Evolutionary conservation across 2,113 vertebrate genomes (phyloP).

Genomic region (Seriola dumerili): DNA sequence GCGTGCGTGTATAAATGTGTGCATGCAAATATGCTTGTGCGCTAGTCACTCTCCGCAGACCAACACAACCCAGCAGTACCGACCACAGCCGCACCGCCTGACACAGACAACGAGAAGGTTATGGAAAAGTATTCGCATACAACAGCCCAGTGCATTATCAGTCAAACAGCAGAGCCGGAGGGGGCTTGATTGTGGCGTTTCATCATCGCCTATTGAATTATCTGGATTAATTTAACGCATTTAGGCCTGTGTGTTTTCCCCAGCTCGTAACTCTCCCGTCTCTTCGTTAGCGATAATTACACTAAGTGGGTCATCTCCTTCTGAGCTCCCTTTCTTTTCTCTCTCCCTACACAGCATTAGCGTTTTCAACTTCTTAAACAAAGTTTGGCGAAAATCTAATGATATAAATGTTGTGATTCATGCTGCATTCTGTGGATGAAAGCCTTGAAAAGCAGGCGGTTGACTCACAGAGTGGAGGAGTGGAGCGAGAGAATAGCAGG

Average conservation of each 20-base stretch:
- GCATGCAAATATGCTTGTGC: slow-evolving; percentile 49
- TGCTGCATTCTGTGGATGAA: slow-evolving; percentile 59
- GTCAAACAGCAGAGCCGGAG: slow-evolving; percentile 77
- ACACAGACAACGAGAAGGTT: slow-evolving; percentile 65
- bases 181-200: slow-evolving; percentile 81
- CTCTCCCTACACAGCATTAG: slow-evolving; percentile 56
- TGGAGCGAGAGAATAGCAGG: slow-evolving; percentile 56
- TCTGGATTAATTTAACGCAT: slow-evolving; percentile 85
- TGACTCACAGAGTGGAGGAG: slow-evolving; percentile 80
- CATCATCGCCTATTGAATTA: slow-evolving; percentile 84
- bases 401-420: slow-evolving; percentile 75
- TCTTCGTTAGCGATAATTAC: slow-evolving; percentile 83
- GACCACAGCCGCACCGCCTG: slow-evolving; percentile 36
- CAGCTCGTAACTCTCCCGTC: slow-evolving; percentile 75
- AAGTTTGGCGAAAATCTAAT: slow-evolving; percentile 74
- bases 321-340: slow-evolving; percentile 56
- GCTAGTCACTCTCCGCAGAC: slow-evolving; percentile 34
- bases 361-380: slow-evolving; percentile 80
- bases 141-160: slow-evolving; percentile 74
- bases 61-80: slow-evolving; percentile 51
- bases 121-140: slow-evolving; percentile 72
- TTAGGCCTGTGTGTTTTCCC: slow-evolving; percentile 82
- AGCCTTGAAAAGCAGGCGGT: slow-evolving; percentile 64
- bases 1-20: slow-evolving; percentile 23
- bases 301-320: slow-evolving; percentile 83